Evolutionary conservation across 2,113 vertebrate species (phyloP).

Genomic region (Nasalis larvatus): DNA sequence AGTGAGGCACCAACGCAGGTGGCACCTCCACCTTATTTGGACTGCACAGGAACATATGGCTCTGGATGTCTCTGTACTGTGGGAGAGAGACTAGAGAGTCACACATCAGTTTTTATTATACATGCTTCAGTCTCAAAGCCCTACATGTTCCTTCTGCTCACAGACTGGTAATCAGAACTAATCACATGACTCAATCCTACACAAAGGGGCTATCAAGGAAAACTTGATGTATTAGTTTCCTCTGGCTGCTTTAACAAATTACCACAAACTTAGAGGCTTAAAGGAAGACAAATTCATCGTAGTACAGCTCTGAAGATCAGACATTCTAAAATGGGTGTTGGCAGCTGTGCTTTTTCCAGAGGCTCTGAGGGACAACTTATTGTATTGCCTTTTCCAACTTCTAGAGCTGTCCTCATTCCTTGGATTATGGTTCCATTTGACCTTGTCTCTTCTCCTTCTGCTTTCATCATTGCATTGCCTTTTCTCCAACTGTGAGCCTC

Average conservation of each 20-base stretch:
- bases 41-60: neutral
- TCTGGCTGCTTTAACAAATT: neutral
- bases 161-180: neutral
- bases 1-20: neutral
- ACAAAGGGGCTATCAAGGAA: neutral
- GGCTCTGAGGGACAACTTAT: neutral
- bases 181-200: neutral
- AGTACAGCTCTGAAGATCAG: neutral
- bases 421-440: neutral
- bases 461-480: neutral
- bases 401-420: neutral
- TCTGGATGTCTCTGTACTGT: neutral
- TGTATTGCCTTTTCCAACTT: neutral
- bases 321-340: neutral
- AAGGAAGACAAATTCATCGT: neutral
- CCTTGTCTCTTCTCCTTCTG: rapidly evolving
- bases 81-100: neutral
- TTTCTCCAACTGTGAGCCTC: neutral
- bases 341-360: neutral
- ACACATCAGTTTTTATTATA: neutral
- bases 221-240: neutral
- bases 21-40: rapidly evolving
- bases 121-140: neutral
- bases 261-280: neutral
- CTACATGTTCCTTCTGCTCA: neutral